phyloP scores from a whole-genome alignment of 2,888 invertebrate genomes.

The Drosophila yooni region DNA sequence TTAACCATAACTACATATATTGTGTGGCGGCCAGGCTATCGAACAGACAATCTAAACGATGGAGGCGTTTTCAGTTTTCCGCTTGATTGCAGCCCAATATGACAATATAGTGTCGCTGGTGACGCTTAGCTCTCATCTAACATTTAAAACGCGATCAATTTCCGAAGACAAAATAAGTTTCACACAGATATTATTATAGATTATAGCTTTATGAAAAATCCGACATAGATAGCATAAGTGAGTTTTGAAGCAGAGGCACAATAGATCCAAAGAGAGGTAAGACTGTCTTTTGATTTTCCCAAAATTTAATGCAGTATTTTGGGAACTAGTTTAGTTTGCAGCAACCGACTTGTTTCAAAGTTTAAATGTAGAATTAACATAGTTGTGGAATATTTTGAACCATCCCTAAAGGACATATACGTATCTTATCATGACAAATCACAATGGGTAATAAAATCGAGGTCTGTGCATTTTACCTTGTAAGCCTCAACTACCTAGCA shows the following conservation, averaged over 20 bases:
- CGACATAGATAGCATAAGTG: neutral
- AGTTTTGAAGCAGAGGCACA: neutral
- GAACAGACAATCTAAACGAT: slow-evolving; percentile 25
- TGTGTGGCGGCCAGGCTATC: slow-evolving; percentile 18
- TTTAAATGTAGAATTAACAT: neutral
- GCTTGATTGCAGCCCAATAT: slow-evolving; percentile 9
- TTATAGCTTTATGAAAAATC: neutral
- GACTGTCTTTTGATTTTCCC: neutral
- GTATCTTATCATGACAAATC: neutral
- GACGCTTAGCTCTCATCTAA: neutral
- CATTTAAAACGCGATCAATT: slow-evolving; percentile 9
- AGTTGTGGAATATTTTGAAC: neutral
- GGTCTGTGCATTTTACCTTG: slow-evolving; percentile 11
- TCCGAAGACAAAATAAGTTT: neutral
- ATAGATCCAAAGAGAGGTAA: neutral
- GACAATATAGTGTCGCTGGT: neutral
- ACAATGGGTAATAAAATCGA: neutral
- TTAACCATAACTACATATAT: slow-evolving; percentile 40
- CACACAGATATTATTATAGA: neutral
- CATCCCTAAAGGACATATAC: neutral
- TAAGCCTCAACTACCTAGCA: neutral
- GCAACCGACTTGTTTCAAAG: neutral
- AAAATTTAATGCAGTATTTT: neutral
- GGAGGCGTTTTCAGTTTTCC: slow-evolving; percentile 26
- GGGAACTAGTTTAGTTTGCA: neutral